Conservation (phyloP, 2,888 invertebrate genomes). For the Nyleta sp. region DNA sequence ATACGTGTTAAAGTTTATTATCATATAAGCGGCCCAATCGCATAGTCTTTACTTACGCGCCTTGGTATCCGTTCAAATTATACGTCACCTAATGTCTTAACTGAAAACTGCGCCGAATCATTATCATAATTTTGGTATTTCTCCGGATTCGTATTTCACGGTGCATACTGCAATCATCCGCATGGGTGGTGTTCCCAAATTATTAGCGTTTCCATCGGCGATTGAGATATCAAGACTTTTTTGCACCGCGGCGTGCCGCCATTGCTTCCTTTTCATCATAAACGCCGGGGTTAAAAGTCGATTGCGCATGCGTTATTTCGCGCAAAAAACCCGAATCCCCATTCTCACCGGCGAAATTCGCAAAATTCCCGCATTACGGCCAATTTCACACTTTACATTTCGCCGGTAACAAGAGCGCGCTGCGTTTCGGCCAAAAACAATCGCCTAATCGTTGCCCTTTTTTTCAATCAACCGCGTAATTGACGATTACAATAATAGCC, state of each 20-base stretch:
- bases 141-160: constrained; percentile 72
- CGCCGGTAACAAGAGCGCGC: constrained; percentile 52
- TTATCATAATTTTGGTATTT: constrained; percentile 82
- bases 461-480: constrained; percentile 21
- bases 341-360: constrained; percentile 52
- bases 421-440: constrained; percentile 3
- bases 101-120: constrained; percentile 80
- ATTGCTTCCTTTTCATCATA: constrained; percentile 60
- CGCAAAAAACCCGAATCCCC: constrained; percentile 34
- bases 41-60: constrained; percentile 75
- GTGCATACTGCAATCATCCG: constrained; percentile 77
- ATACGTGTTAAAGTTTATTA: constrained; percentile 80
- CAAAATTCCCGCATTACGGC: constrained; percentile 44
- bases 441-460: background rate
- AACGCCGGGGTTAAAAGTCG: constrained; percentile 56
- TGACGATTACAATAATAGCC: constrained; percentile 30
- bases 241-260: constrained; percentile 45
- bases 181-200: constrained; percentile 79
- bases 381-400: constrained; percentile 60
- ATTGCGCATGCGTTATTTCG: constrained; percentile 40
- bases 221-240: constrained; percentile 77
- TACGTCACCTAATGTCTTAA: constrained; percentile 82
- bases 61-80: constrained; percentile 79
- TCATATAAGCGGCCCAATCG: constrained; percentile 71
- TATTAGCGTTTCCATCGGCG: constrained; percentile 78